A percentile compares a stretch with the other conserved stretches of the same genome.
Conservation (phyloP, 53 echinoderm and acorn worm genomes). For the Antedon mediterranea region DNA sequence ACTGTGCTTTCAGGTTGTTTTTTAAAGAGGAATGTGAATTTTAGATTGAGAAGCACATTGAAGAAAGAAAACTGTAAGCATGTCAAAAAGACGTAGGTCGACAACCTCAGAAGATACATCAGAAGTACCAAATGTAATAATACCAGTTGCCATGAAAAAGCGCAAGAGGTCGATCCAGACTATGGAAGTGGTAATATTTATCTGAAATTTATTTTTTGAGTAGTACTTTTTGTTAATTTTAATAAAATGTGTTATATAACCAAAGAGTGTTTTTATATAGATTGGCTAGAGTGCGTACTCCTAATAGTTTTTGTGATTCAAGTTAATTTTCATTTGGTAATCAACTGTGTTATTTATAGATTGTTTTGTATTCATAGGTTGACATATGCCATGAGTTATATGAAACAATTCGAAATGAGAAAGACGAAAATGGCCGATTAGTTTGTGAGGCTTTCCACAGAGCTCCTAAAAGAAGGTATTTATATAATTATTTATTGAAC, state of each 20-base stretch:
- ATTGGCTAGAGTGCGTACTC: too few species aligned
- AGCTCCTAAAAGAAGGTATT: conserved; percentile 90
- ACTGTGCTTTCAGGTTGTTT: too few species aligned
- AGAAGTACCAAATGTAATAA: not conserved
- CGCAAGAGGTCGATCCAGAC: conserved; percentile 5
- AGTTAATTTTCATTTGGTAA: too few species aligned
- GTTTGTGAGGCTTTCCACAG: conserved; percentile 77
- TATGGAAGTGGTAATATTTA: not conserved
- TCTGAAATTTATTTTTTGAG: not conserved
- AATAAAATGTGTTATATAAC: too few species aligned
- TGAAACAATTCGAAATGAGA: conserved; percentile 71
- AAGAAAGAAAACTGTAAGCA: too few species aligned
- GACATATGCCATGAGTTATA: conserved; percentile 86
- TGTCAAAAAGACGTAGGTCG: conserved; percentile 83
- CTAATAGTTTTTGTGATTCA: too few species aligned
- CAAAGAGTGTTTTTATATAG: too few species aligned
- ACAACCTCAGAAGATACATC: conserved; percentile 29
- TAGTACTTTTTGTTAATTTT: too few species aligned
- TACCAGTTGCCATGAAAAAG: not conserved
- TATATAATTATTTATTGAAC: not conserved
- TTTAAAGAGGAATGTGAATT: too few species aligned
- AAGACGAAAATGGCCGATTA: conserved; percentile 64
- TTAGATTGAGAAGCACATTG: too few species aligned
- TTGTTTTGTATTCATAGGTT: conserved; percentile 25
- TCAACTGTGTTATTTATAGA: not conserved